These are phyloP conservation scores for Vulpes vulpes DNA, from an alignment of 2,113 vertebrate genomes.

Conservation along the genomic window DNA sequence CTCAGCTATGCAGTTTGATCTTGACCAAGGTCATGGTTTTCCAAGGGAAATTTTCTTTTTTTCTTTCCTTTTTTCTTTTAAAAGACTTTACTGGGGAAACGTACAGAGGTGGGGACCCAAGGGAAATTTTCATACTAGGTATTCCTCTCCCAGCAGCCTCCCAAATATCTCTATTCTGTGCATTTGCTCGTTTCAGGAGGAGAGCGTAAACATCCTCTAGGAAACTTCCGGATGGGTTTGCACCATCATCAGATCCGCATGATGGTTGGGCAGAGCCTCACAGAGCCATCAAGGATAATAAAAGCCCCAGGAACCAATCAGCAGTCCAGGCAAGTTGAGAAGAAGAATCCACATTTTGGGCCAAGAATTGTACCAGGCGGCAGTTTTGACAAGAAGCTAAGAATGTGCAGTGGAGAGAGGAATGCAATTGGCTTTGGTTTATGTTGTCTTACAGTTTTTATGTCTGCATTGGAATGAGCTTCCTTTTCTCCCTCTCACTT, in stretches of 20 bases:
- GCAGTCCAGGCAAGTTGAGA: background rate
- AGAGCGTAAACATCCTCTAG: background rate
- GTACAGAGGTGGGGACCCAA: too few species aligned
- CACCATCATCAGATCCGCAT: accelerated
- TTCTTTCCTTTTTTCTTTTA: too few species aligned
- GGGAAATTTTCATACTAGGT: background rate
- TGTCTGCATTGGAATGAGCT: conserved; percentile 32
- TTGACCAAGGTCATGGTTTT: background rate
- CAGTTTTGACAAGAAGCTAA: conserved; percentile 57
- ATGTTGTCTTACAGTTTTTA: background rate
- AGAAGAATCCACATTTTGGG: background rate
- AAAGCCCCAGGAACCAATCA: background rate
- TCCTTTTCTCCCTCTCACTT: background rate
- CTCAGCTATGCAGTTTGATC: background rate
- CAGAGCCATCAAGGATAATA: background rate
- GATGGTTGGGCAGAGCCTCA: background rate
- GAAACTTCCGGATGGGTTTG: background rate
- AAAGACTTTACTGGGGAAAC: too few species aligned
- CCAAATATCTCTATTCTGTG: background rate
- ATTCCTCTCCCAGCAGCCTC: background rate
- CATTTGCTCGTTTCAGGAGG: background rate
- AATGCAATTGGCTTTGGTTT: background rate
- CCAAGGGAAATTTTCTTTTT: background rate
- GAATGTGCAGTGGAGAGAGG: background rate
- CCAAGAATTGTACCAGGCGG: background rate